phyloP scores from a whole-genome alignment of 2,888 invertebrate species.

The Unio delphinus region DNA sequence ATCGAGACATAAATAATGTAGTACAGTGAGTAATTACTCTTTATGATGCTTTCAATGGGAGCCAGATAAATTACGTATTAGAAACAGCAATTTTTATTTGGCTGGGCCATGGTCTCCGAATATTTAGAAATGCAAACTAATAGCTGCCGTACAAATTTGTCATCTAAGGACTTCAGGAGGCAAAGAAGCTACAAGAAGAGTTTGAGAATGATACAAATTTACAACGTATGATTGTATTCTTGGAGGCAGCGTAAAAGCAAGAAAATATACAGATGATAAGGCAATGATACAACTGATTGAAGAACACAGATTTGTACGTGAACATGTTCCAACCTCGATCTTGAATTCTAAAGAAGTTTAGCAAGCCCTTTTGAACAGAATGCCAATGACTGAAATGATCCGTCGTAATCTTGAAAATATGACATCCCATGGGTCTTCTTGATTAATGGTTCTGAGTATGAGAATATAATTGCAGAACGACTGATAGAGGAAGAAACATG shows the following conservation, averaged over 20 bases:
- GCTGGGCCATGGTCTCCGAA: too few relatives aligned
- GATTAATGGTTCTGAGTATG: constrained; percentile 32
- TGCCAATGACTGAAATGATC: constrained; percentile 71
- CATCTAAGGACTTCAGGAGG: constrained; percentile 50
- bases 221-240: constrained; percentile 41
- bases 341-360: constrained; percentile 78
- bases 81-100: too few relatives aligned
- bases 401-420: constrained; percentile 67
- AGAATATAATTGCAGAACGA: constrained; percentile 40
- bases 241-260: constrained; percentile 61
- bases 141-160: constrained; percentile 16
- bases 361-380: constrained; percentile 66
- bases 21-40: too few relatives aligned
- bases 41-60: too few relatives aligned
- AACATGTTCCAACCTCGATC: constrained; percentile 81
- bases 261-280: constrained; percentile 43
- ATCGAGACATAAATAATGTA: too few relatives aligned
- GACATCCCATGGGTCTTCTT: constrained; percentile 31
- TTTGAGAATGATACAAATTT: constrained; percentile 16
- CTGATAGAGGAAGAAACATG: constrained; percentile 50
- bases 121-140: too few relatives aligned
- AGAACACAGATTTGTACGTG: constrained; percentile 76
- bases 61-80: too few relatives aligned
- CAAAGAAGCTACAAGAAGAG: constrained; percentile 33
- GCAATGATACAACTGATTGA: constrained; percentile 51